Evolutionary conservation across 2,888 invertebrate genomes (phyloP).

Genomic region (Schizotus pectinicornis): DNA sequence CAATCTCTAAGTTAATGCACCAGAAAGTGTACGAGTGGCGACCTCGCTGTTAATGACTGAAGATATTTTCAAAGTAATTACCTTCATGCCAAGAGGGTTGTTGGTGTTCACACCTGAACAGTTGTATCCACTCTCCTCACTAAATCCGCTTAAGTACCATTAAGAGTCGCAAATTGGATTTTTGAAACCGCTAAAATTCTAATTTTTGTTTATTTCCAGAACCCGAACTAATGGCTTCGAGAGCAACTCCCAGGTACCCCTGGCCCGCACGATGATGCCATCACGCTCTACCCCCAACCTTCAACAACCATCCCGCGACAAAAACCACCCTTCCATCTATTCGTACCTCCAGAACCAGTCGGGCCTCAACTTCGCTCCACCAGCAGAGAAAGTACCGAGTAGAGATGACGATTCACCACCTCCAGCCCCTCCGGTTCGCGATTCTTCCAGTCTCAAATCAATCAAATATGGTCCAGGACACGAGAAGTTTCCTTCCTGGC

Average conservation of each 20-base stretch:
- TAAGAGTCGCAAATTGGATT: not conserved
- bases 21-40: constrained; percentile 23
- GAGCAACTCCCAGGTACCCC: constrained; percentile 36
- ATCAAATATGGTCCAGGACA: constrained; percentile 73
- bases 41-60: constrained; percentile 20
- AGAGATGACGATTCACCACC: constrained; percentile 63
- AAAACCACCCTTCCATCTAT: constrained; percentile 42
- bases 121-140: not conserved
- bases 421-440: constrained; percentile 68
- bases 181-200: not conserved
- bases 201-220: constrained; percentile 38
- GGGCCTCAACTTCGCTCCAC: constrained; percentile 43
- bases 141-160: not conserved
- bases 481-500: constrained; percentile 79
- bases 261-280: constrained; percentile 56
- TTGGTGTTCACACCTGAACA: constrained; percentile 15
- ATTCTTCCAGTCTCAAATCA: constrained; percentile 71
- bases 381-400: constrained; percentile 12
- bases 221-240: constrained; percentile 49
- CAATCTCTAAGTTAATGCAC: constrained; percentile 20
- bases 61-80: constrained; percentile 21
- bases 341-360: constrained; percentile 52
- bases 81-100: not conserved
- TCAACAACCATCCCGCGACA: constrained; percentile 40
- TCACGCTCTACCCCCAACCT: constrained; percentile 60